Percentiles rank a stretch among this genome's conserved stretches.
Evolutionary conservation across 2,113 vertebrate species (phyloP).

Genomic region (Ochotona curzoniae): DNA sequence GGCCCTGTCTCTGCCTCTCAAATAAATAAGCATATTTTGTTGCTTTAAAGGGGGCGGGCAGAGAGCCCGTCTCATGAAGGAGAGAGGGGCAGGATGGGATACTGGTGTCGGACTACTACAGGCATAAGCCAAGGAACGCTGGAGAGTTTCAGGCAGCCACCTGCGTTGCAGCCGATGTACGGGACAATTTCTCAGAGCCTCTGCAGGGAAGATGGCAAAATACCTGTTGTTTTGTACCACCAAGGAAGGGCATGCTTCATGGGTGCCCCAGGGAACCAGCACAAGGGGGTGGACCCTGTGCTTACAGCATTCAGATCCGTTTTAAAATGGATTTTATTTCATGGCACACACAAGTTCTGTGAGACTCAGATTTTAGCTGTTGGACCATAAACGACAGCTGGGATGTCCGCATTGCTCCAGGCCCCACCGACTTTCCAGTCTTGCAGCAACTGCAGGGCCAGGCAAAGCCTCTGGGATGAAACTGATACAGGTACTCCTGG

Average conservation of each 20-base stretch:
- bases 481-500: not conserved
- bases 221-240: not conserved
- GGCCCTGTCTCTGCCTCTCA: no score
- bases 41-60: no score
- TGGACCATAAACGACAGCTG: not conserved
- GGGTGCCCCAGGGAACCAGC: not conserved
- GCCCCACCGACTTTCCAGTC: not conserved
- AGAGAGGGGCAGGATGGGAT: not conserved
- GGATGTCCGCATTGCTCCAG: not conserved
- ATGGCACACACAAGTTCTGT: not conserved
- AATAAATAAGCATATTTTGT: not conserved
- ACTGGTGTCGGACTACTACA: no score
- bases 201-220: accelerated
- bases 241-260: accelerated
- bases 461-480: not conserved
- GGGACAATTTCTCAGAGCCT: not conserved
- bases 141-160: not conserved
- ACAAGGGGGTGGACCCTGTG: not conserved
- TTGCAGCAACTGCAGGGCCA: not conserved
- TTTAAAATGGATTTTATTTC: not conserved
- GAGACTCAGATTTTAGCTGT: not conserved
- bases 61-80: no score
- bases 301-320: not conserved
- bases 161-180: not conserved
- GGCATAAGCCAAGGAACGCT: not conserved